Evolutionary conservation across 2,888 invertebrate species (phyloP).

Genomic region (Sacculina carcini): DNA sequence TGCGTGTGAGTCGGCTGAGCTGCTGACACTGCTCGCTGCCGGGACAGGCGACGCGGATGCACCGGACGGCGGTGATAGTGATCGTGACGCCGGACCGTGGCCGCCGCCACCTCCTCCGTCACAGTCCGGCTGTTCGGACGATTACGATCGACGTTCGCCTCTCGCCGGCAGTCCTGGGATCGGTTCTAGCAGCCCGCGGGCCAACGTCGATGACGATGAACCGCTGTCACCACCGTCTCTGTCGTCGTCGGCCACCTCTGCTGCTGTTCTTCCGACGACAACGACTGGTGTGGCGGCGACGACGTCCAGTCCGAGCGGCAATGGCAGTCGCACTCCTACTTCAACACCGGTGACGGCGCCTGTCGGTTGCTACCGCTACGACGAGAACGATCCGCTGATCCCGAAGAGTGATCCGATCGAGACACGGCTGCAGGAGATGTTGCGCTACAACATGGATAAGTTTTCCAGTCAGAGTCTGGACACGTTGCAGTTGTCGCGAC

Average conservation of each 20-base stretch:
- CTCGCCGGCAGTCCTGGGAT: too few relatives aligned
- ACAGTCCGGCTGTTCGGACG: too few relatives aligned
- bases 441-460: slow-evolving; percentile 83
- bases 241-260: too few relatives aligned
- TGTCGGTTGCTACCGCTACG: not conserved
- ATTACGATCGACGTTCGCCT: too few relatives aligned
- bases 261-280: not conserved
- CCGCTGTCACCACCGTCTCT: not conserved
- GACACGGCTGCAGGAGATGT: slow-evolving; percentile 70
- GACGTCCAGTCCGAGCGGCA: not conserved
- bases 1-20: too few relatives aligned
- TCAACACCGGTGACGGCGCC: not conserved
- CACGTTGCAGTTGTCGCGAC: slow-evolving; percentile 53
- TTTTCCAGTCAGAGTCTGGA: slow-evolving; percentile 79
- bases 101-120: too few relatives aligned
- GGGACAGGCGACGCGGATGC: too few relatives aligned
- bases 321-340: not conserved
- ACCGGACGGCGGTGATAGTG: too few relatives aligned
- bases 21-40: too few relatives aligned
- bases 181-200: too few relatives aligned
- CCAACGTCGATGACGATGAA: too few relatives aligned
- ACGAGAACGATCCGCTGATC: slow-evolving; percentile 42
- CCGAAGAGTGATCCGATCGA: slow-evolving; percentile 85
- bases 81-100: too few relatives aligned
- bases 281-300: not conserved